Evolutionary conservation across 2,888 invertebrate genomes (phyloP).

Genomic region (Conomelus anceps): DNA sequence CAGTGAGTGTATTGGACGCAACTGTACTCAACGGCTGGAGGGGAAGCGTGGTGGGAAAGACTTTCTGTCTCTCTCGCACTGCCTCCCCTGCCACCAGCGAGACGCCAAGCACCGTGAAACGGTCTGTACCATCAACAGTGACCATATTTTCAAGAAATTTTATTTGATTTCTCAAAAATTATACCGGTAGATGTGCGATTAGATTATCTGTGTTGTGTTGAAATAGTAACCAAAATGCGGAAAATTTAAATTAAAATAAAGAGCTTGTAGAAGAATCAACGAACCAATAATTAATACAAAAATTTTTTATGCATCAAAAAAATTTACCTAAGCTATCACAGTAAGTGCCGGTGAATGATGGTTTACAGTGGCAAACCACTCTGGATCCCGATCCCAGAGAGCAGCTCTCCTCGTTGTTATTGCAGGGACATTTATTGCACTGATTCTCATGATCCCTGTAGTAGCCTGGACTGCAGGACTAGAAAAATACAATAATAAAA

Average conservation of each 20-base stretch:
- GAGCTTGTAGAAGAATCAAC: neutral
- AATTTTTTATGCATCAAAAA: neutral
- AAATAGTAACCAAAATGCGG: neutral
- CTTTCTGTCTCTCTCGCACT: too few species aligned
- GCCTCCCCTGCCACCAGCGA: too few species aligned
- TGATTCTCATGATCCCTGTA: slow-evolving; percentile 58
- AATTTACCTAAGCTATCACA: slow-evolving; percentile 55
- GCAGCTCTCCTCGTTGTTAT: slow-evolving; percentile 62
- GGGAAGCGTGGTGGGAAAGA: too few species aligned
- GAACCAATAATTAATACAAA: neutral
- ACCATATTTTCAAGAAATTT: neutral
- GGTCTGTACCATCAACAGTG: too few species aligned
- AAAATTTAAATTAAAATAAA: neutral
- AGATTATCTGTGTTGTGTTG: too few species aligned
- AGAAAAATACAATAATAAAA: slow-evolving; percentile 29
- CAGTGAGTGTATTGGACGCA: too few species aligned
- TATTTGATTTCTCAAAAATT: too few species aligned
- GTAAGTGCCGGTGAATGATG: slow-evolving; percentile 60
- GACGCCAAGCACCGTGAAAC: too few species aligned
- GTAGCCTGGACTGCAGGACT: slow-evolving; percentile 58
- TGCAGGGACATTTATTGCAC: slow-evolving; percentile 72
- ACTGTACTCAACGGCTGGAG: too few species aligned
- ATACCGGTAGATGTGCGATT: too few species aligned
- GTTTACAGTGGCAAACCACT: slow-evolving; percentile 62
- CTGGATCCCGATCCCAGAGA: slow-evolving; percentile 49